These are phyloP conservation scores for Cariama cristata DNA, from an alignment of 2,113 vertebrate genomes.

Conservation along the genomic window DNA sequence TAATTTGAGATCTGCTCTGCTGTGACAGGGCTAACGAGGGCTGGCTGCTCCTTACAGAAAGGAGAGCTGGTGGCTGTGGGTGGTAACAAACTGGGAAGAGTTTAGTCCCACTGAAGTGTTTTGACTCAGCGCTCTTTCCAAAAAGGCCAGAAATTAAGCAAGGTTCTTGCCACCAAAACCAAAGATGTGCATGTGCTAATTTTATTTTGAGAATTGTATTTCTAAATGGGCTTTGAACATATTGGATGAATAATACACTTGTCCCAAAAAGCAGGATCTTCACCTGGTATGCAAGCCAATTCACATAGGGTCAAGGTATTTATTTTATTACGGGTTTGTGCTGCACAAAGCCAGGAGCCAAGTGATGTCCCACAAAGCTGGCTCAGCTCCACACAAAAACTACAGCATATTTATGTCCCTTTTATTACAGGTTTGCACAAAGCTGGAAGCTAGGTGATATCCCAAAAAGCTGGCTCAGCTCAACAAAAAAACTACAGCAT, in stretches of 20 bases:
- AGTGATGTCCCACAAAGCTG: too few relatives aligned
- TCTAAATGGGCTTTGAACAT: background rate
- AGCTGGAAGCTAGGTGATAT: too few relatives aligned
- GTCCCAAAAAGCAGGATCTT: too few relatives aligned
- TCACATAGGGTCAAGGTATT: too few relatives aligned
- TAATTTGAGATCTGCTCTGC: background rate
- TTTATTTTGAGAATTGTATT: background rate
- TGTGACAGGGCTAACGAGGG: background rate
- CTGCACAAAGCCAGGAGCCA: too few relatives aligned
- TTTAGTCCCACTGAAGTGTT: background rate
- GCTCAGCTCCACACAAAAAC: too few relatives aligned
- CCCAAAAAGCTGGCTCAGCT: too few relatives aligned
- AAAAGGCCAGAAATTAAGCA: background rate
- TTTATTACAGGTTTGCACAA: too few relatives aligned
- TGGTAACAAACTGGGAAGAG: background rate
- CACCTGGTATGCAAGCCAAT: too few relatives aligned
- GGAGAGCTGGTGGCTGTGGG: background rate
- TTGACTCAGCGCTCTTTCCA: background rate
- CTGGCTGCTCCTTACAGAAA: background rate
- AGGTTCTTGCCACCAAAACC: background rate
- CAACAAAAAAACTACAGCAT: too few relatives aligned
- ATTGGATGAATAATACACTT: background rate
- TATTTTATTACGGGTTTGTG: too few relatives aligned
- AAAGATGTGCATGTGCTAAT: background rate
- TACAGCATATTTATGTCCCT: too few relatives aligned